Conservation (phyloP, 1,140 invertebrate genomes). For the Phthorimaea operculella region DNA sequence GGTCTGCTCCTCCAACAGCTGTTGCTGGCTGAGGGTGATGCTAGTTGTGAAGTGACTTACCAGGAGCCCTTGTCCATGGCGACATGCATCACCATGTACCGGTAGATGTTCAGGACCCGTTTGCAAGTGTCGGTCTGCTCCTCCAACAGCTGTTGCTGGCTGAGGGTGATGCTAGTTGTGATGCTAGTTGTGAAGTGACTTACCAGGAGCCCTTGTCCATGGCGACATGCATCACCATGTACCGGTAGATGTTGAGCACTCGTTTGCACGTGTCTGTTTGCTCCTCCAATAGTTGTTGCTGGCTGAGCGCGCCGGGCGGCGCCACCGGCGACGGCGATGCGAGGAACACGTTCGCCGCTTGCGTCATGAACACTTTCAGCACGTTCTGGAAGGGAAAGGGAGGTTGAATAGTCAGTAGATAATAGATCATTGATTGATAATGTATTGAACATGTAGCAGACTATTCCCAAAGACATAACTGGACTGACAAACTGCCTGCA, state of each 20-base stretch:
- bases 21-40: slow-evolving; percentile 80
- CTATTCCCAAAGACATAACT: too few species aligned
- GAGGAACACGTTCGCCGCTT: slow-evolving; percentile 95
- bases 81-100: slow-evolving; percentile 97
- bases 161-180: too few species aligned
- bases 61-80: slow-evolving; percentile 92
- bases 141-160: slow-evolving; percentile 76
- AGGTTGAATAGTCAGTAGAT: too few species aligned
- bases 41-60: too few species aligned
- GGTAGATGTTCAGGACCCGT: slow-evolving; percentile 94
- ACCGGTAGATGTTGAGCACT: slow-evolving; percentile 95
- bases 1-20: slow-evolving; percentile 88
- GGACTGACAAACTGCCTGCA: too few species aligned
- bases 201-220: slow-evolving; percentile 95
- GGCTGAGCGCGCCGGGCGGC: slow-evolving; percentile 88
- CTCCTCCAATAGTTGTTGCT: slow-evolving; percentile 79
- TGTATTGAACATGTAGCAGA: too few species aligned
- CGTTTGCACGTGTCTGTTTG: slow-evolving; percentile 97
- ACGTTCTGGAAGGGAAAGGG: slow-evolving; percentile 76
- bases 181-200: slow-evolving; percentile 21
- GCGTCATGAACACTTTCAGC: slow-evolving; percentile 93
- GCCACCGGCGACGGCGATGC: slow-evolving; percentile 82
- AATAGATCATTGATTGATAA: too few species aligned
- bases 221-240: slow-evolving; percentile 96
- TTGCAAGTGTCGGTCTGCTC: slow-evolving; percentile 98